Conservation (phyloP, 2,113 vertebrate genomes). For the Nesospiza acunhae region DNA sequence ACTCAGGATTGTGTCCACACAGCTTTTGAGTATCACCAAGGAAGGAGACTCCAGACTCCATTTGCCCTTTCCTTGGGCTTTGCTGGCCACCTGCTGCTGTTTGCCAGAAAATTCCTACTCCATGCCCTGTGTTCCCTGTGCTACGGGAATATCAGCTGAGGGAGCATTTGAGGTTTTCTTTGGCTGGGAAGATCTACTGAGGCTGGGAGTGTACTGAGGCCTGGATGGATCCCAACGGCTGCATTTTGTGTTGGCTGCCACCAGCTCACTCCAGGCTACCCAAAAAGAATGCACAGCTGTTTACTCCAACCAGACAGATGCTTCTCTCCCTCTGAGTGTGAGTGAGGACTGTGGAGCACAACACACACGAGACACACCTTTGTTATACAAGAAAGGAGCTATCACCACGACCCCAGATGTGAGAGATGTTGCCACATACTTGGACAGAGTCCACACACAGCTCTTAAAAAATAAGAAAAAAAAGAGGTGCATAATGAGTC, state of each 20-base stretch:
- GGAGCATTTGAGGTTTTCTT: neutral
- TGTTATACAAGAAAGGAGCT: neutral
- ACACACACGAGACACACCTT: neutral
- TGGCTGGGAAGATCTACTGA: neutral
- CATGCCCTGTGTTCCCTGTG: fast-evolving
- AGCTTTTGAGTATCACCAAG: neutral
- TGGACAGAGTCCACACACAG: neutral
- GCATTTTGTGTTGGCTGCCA: neutral
- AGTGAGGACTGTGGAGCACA: neutral
- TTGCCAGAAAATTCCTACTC: neutral
- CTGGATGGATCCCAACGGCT: neutral
- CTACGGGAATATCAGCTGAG: neutral
- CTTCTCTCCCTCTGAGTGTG: neutral
- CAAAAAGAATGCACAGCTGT: neutral
- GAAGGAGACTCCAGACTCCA: neutral
- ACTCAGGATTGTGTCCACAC: neutral
- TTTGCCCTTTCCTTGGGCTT: neutral
- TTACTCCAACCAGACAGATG: neutral
- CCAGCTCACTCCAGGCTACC: neutral
- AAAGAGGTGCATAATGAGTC: neutral
- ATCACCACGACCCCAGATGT: neutral
- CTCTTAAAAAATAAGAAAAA: neutral
- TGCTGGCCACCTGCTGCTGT: neutral
- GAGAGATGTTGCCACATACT: neutral
- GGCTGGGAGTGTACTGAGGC: neutral